phyloP scores from a whole-genome alignment of 1,140 invertebrate species.

The Colletes gigas region DNA sequence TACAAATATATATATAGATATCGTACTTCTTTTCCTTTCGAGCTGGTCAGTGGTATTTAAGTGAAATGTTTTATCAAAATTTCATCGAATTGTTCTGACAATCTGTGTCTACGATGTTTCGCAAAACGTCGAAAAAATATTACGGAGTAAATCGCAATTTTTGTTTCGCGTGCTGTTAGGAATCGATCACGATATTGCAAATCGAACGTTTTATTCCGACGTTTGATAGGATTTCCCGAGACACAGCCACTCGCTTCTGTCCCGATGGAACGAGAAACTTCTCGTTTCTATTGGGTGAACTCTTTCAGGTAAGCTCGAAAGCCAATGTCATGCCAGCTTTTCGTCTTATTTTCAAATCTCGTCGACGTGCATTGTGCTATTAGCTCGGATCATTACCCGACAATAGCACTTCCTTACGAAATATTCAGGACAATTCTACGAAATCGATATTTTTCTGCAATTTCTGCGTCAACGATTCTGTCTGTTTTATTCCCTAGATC shows the following conservation, averaged over 20 bases:
- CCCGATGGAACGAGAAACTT: background rate
- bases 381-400: background rate
- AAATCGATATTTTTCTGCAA: too few species aligned
- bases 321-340: background rate
- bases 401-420: background rate
- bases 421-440: background rate
- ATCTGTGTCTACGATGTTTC: too few species aligned
- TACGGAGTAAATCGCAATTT: background rate
- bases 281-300: background rate
- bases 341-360: conserved; percentile 14
- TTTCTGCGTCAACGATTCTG: too few species aligned
- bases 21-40: background rate
- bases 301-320: background rate
- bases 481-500: too few species aligned
- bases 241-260: conserved; percentile 12
- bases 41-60: background rate
- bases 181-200: background rate
- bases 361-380: background rate
- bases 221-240: conserved; percentile 4
- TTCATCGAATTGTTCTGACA: too few species aligned
- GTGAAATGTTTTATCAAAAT: background rate
- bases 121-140: too few species aligned
- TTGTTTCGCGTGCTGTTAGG: background rate
- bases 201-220: conserved; percentile 11
- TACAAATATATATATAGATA: background rate